Percentiles rank a stretch among this genome's conserved stretches.
Conservation (phyloP, 1,140 invertebrate genomes). For the Bombus terrestris region DNA sequence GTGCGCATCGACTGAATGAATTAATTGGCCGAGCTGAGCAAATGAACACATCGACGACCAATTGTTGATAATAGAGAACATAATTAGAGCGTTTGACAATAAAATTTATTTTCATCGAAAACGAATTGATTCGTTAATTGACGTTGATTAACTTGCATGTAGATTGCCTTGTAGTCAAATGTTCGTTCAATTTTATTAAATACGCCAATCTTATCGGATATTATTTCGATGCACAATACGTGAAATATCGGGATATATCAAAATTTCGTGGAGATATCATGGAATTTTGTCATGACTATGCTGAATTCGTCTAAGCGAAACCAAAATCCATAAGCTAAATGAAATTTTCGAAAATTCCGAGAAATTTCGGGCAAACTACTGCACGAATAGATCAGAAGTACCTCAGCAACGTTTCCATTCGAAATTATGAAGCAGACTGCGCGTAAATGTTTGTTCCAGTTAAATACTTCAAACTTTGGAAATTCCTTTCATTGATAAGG, state of each 20-base stretch:
- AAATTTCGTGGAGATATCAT: neutral
- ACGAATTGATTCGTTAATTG: conserved; percentile 8
- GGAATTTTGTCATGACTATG: neutral
- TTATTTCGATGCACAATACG: neutral
- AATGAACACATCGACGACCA: neutral
- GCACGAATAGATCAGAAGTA: neutral
- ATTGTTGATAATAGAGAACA: neutral
- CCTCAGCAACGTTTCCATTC: too few relatives aligned
- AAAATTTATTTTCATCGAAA: neutral
- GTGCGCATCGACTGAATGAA: neutral
- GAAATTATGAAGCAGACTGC: neutral
- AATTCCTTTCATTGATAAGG: neutral
- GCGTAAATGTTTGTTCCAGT: neutral
- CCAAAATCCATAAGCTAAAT: neutral
- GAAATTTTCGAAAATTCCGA: neutral
- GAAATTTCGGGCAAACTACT: too few relatives aligned
- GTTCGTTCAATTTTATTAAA: neutral
- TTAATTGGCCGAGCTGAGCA: neutral
- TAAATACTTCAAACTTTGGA: neutral
- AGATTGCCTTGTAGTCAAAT: neutral
- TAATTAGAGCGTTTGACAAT: conserved; percentile 2
- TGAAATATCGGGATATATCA: neutral
- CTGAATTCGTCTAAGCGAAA: neutral
- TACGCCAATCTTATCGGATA: neutral
- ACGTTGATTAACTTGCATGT: neutral